Evolutionary conservation across 2,113 vertebrate species (phyloP).

Genomic region (Podarcis raffonei): DNA sequence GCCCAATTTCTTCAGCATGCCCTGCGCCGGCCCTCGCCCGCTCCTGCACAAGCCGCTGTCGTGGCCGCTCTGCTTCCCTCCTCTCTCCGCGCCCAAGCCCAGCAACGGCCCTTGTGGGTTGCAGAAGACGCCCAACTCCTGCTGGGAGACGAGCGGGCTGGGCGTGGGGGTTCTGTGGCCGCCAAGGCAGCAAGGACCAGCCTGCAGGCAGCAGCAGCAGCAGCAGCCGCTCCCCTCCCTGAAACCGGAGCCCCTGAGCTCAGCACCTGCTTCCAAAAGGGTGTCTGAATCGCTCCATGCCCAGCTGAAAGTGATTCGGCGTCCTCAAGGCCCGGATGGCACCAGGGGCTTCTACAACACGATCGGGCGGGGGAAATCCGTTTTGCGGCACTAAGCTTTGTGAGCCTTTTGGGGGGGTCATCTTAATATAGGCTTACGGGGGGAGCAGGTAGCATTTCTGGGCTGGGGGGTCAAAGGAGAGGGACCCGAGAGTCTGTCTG

Average conservation of each 20-base stretch:
- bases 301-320: slow-evolving; percentile 21
- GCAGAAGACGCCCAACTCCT: slow-evolving; percentile 34
- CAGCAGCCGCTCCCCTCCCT: not conserved
- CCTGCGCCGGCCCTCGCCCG: slow-evolving; percentile 20
- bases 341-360: slow-evolving; percentile 61
- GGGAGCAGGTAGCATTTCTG: not conserved
- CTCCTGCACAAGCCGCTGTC: slow-evolving; percentile 31
- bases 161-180: slow-evolving; percentile 54
- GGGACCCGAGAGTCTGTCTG: not conserved
- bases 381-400: slow-evolving; percentile 46
- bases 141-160: not conserved
- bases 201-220: slow-evolving; percentile 4
- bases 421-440: not conserved
- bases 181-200: slow-evolving; percentile 28
- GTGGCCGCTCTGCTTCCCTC: slow-evolving; percentile 36
- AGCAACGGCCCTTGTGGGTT: slow-evolving; percentile 13
- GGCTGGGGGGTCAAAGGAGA: not conserved
- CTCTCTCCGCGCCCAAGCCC: not conserved
- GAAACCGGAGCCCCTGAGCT: not conserved
- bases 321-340: slow-evolving; percentile 52
- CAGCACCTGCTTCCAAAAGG: rapidly evolving
- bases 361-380: slow-evolving; percentile 56
- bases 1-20: slow-evolving; percentile 2
- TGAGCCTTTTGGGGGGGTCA: not conserved
- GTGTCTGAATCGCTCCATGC: rapidly evolving